Conservation (phyloP, 2,888 invertebrate species). For the Lomographa bimaculata region DNA sequence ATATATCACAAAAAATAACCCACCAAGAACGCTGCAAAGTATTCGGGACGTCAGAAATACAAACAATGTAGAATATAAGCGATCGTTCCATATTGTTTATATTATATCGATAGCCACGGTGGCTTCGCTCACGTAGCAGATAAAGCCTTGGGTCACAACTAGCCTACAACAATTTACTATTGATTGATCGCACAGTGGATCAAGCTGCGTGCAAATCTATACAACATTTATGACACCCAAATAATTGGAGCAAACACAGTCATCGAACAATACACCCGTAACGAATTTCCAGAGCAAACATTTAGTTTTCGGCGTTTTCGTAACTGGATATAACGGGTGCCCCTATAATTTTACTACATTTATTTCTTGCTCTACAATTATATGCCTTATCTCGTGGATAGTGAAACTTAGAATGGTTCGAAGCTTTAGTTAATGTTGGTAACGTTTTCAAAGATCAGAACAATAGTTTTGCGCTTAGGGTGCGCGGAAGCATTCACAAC, state of each 20-base stretch:
- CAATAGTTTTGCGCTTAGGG: constrained; percentile 66
- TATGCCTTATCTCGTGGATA: constrained; percentile 19
- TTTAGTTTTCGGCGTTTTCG: constrained; percentile 65
- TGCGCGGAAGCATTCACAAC: constrained; percentile 75
- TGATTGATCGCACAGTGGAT: constrained; percentile 17
- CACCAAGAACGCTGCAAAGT: too few species aligned
- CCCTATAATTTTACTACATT: constrained; percentile 47
- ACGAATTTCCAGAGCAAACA: constrained; percentile 83
- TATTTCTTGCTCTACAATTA: constrained; percentile 3
- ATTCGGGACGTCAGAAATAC: too few species aligned
- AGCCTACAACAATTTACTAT: too few species aligned
- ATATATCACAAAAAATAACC: too few species aligned
- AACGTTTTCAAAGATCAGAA: constrained; percentile 52
- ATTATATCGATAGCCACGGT: too few species aligned
- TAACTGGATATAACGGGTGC: constrained; percentile 76
- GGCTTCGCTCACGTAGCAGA: too few species aligned
- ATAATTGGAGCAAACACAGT: constrained; percentile 60
- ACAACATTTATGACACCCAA: constrained; percentile 56
- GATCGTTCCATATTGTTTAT: too few species aligned
- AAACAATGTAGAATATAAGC: too few species aligned
- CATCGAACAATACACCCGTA: constrained; percentile 68
- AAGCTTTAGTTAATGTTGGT: constrained; percentile 25
- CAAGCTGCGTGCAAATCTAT: constrained; percentile 36
- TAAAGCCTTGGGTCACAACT: too few species aligned
- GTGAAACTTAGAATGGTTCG: constrained; percentile 30